Conservation (phyloP, 2,113 vertebrate species). For the Tragelaphus strepsiceros region DNA sequence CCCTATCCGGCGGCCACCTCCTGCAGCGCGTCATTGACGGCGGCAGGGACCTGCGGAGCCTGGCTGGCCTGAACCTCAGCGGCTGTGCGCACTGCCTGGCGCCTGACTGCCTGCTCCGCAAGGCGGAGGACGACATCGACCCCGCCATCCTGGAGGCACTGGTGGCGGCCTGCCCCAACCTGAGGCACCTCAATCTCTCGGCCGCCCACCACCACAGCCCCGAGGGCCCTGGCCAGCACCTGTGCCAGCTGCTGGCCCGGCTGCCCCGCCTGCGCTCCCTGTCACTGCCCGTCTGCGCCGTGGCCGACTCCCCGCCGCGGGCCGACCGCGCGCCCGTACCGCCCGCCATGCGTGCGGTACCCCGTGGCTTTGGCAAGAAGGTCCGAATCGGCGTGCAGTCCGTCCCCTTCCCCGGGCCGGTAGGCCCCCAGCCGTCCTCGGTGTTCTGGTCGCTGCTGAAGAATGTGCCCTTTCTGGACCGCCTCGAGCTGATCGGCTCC, state of each 20-base stretch:
- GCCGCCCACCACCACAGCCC: conserved; percentile 93
- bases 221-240: conserved; percentile 82
- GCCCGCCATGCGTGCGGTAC: conserved; percentile 67
- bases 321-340: conserved; percentile 64
- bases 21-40: conserved; percentile 87
- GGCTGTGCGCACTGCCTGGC: conserved; percentile 89
- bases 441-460: conserved; percentile 86
- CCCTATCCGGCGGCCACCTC: conserved; percentile 87
- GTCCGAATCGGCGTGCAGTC: conserved; percentile 88
- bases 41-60: conserved; percentile 84
- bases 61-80: conserved; percentile 92
- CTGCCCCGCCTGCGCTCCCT: conserved; percentile 86
- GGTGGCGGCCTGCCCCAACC: conserved; percentile 83
- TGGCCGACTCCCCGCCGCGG: conserved; percentile 77
- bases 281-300: conserved; percentile 90
- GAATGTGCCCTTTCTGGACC: conserved; percentile 84
- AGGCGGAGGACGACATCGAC: conserved; percentile 90
- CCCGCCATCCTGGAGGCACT: conserved; percentile 85
- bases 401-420: conserved; percentile 67
- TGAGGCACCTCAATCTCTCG: conserved; percentile 93
- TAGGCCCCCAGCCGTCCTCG: conserved; percentile 68
- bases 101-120: conserved; percentile 83
- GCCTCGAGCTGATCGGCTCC: conserved; percentile 92
- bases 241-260: conserved; percentile 88
- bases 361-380: conserved; percentile 87